These are phyloP conservation scores for Euura saliciscinereae DNA, from an alignment of 1,140 invertebrate genomes.

Conservation along the genomic window DNA sequence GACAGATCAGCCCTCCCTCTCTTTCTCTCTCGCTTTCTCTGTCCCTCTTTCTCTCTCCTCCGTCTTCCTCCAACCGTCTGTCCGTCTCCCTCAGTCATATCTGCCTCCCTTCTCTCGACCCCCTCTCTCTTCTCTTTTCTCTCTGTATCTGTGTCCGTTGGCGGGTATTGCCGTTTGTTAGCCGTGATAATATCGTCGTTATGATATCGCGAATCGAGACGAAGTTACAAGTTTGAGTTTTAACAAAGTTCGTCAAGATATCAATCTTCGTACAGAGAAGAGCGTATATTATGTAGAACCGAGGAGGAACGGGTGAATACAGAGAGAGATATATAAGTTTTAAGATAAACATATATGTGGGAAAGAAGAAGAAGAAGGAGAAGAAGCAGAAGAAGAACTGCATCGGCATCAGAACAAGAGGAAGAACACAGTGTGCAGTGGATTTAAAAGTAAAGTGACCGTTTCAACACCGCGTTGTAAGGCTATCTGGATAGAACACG, in stretches of 20 bases:
- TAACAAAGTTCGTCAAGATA: too few relatives aligned
- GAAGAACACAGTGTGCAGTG: background rate
- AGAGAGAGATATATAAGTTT: background rate
- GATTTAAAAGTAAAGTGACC: background rate
- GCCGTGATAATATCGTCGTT: constrained; percentile 10
- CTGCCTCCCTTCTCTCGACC: background rate
- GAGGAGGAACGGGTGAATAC: background rate
- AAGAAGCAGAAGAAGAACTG: constrained; percentile 7
- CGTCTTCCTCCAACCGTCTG: too few relatives aligned
- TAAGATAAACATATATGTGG: background rate
- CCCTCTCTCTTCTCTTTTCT: background rate
- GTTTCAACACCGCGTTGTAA: too few relatives aligned
- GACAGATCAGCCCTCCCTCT: background rate
- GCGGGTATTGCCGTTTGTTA: constrained; percentile 20
- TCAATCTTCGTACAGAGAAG: background rate
- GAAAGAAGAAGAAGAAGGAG: constrained; percentile 17
- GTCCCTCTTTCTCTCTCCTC: background rate
- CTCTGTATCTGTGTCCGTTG: constrained; percentile 27
- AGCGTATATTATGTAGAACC: background rate
- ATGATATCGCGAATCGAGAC: background rate
- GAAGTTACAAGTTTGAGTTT: too few relatives aligned
- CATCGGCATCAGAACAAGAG: constrained; percentile 2
- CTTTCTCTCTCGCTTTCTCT: background rate
- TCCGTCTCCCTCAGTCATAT: background rate
- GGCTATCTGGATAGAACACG: too few relatives aligned